These are phyloP conservation scores for Gibbula magus DNA, from an alignment of 2,888 invertebrate species.

Conservation along the genomic window DNA sequence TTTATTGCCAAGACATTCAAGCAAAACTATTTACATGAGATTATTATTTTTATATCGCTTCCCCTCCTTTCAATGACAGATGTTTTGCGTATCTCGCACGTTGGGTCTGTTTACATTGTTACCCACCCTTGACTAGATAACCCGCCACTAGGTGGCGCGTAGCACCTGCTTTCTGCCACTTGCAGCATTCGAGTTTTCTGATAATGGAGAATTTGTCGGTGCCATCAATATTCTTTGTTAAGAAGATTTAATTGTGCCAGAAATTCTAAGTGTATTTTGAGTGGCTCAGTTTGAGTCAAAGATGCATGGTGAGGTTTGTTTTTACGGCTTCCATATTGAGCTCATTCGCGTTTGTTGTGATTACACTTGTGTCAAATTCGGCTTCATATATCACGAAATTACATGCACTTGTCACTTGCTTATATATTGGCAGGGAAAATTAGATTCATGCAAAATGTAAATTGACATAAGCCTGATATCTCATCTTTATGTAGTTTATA, in stretches of 20 bases:
- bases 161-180: slow-evolving; percentile 2
- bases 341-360: no score
- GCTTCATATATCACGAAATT: background rate
- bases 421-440: no score
- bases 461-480: no score
- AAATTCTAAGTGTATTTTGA: background rate
- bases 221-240: slow-evolving; percentile 10
- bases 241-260: background rate
- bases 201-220: background rate
- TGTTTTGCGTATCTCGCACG: no score
- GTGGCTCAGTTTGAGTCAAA: background rate
- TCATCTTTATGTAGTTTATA: no score
- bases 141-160: background rate
- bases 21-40: no score
- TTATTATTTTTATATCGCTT: no score
- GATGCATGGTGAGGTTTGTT: slow-evolving; percentile 8
- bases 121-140: slow-evolving; percentile 10
- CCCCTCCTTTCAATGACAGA: no score
- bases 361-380: no score
- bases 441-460: no score
- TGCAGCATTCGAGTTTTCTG: background rate
- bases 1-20: no score
- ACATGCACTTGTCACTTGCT: background rate
- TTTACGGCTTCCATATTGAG: no score
- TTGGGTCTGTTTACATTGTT: background rate